Evolutionary conservation across 2,797 vertebrate species (phyloP).

Genomic region (Capromys pilorides): DNA sequence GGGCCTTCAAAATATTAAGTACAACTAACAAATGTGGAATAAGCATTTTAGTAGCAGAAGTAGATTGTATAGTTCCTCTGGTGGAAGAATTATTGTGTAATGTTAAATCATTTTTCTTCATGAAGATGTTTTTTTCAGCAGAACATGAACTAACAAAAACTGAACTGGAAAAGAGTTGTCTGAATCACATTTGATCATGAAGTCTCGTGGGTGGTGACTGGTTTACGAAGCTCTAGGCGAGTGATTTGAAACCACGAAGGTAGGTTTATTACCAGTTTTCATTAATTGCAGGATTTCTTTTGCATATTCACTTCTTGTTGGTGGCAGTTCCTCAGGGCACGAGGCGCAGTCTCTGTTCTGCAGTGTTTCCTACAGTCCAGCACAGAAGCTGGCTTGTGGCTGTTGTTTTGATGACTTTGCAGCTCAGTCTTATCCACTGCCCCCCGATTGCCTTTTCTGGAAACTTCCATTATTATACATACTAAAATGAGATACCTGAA

Average conservation of each 20-base stretch:
- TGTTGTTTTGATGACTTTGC: not conserved
- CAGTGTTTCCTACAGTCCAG: not conserved
- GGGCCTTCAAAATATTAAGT: slow-evolving; percentile 48
- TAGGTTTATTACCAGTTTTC: slow-evolving; percentile 46
- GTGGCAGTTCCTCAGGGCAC: not conserved
- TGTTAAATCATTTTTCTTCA: slow-evolving; percentile 22
- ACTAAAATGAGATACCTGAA: slow-evolving; percentile 39
- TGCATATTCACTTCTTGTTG: not conserved
- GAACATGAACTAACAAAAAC: slow-evolving; percentile 48
- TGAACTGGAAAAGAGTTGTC: slow-evolving; percentile 21
- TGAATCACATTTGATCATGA: slow-evolving; percentile 15
- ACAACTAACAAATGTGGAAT: slow-evolving; percentile 43
- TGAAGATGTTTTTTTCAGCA: not conserved
- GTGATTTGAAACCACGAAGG: slow-evolving; percentile 32
- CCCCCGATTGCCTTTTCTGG: not conserved
- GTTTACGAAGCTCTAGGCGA: slow-evolving; percentile 7
- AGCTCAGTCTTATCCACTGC: not conserved
- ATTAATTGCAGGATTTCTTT: slow-evolving; percentile 25
- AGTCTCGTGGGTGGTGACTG: slow-evolving; percentile 8
- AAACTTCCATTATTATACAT: slow-evolving; percentile 38
- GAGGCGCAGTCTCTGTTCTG: not conserved
- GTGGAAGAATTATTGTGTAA: slow-evolving; percentile 35
- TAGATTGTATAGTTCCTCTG: slow-evolving; percentile 11
- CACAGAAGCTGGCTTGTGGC: not conserved
- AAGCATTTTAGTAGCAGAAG: slow-evolving; percentile 48